A percentile compares a stretch with the other conserved stretches of the same genome.
These are phyloP conservation scores for Desmodus rotundus DNA, from an alignment of 2,113 vertebrate species.

Conservation along the genomic window DNA sequence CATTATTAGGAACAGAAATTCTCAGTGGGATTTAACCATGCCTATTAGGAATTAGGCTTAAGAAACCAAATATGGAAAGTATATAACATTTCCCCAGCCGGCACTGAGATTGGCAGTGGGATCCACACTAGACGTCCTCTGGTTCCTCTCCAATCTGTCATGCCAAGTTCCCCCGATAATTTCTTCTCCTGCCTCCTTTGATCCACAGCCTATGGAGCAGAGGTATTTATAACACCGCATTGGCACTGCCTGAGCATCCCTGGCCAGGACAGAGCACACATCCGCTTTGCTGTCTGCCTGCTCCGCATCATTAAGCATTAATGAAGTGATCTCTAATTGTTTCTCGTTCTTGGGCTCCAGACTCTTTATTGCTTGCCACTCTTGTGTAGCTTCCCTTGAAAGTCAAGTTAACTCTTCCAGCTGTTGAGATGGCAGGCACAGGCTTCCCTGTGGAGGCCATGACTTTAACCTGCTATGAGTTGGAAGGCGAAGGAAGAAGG, in stretches of 20 bases:
- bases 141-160: conserved; percentile 43
- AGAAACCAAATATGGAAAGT: conserved; percentile 49
- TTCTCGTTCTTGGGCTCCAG: conserved; percentile 17
- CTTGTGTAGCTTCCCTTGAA: neutral
- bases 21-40: conserved; percentile 54
- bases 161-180: neutral
- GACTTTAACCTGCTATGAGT: neutral
- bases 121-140: conserved; percentile 27
- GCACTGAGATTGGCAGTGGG: neutral
- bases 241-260: neutral
- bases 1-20: conserved; percentile 67
- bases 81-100: neutral
- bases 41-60: conserved; percentile 58
- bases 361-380: neutral
- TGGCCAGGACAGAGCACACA: neutral
- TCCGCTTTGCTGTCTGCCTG: neutral
- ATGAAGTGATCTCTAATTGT: conserved; percentile 62
- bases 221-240: neutral
- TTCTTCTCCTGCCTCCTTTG: neutral
- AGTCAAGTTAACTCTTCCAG: neutral
- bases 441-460: neutral
- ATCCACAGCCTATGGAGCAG: neutral
- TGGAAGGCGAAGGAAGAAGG: neutral
- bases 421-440: neutral
- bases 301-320: conserved; percentile 59